Evolutionary conservation across 2,113 vertebrate genomes (phyloP).

Genomic region (Orientallactaga bullata): DNA sequence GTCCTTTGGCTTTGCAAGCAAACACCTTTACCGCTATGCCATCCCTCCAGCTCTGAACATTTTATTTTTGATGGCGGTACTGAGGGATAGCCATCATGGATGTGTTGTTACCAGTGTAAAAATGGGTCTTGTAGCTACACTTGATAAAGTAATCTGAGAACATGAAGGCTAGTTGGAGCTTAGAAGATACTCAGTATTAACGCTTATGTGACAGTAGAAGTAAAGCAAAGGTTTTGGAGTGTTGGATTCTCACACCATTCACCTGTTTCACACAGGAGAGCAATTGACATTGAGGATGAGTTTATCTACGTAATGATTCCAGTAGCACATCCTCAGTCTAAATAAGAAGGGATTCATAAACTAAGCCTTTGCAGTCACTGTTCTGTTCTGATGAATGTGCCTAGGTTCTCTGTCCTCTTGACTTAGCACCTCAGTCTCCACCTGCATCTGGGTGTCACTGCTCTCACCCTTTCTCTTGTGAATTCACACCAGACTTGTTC

Average conservation of each 20-base stretch:
- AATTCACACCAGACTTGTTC: not conserved
- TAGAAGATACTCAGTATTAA: not conserved
- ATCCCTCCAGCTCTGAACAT: too few relatives aligned
- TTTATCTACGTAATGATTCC: not conserved
- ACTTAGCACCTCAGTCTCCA: not conserved
- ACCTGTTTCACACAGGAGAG: not conserved
- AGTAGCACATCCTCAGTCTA: not conserved
- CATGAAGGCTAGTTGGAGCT: not conserved
- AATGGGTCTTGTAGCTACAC: not conserved
- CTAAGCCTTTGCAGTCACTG: not conserved
- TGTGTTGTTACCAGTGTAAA: conserved; percentile 31
- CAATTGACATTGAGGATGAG: not conserved
- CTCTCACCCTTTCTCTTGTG: not conserved
- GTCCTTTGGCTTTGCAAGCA: too few relatives aligned
- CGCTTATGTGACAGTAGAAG: conserved; percentile 44
- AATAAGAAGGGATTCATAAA: not conserved
- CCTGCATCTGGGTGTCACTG: not conserved
- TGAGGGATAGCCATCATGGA: not conserved
- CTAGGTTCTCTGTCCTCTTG: not conserved
- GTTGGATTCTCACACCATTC: not conserved
- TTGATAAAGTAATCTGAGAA: not conserved
- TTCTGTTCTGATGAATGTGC: not conserved
- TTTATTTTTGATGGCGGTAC: not conserved
- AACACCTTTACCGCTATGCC: too few relatives aligned
- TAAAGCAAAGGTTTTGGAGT: not conserved